Percentiles rank a stretch among this genome's conserved stretches.
Evolutionary conservation across 2,113 vertebrate genomes (phyloP).

Genomic region (Corapipo altera): DNA sequence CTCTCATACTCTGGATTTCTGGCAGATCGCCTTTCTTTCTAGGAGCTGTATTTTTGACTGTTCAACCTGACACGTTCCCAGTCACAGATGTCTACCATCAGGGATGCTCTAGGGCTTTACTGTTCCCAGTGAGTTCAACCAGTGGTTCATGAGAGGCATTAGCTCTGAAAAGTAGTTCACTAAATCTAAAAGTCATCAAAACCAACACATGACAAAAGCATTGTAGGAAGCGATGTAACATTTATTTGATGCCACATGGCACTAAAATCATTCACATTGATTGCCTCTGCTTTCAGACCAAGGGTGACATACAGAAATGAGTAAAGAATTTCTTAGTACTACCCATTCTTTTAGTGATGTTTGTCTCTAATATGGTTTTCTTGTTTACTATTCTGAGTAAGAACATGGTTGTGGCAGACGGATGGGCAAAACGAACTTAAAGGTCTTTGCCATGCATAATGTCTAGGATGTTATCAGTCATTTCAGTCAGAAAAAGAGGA

Average conservation of each 20-base stretch:
- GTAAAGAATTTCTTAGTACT: neutral
- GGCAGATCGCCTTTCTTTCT: neutral
- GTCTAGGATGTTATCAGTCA: slow-evolving; percentile 17
- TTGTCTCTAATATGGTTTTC: neutral
- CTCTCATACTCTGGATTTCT: neutral
- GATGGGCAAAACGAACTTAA: neutral
- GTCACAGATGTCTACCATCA: neutral
- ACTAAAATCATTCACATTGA: neutral
- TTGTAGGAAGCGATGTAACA: neutral
- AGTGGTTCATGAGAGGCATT: neutral
- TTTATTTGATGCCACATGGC: rapidly evolving
- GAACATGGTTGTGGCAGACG: neutral
- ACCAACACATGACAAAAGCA: neutral
- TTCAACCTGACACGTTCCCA: neutral
- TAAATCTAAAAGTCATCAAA: neutral
- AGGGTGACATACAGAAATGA: neutral
- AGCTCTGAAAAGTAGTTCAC: neutral
- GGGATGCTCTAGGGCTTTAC: neutral
- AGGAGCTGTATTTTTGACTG: neutral
- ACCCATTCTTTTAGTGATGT: neutral
- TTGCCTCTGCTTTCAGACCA: neutral
- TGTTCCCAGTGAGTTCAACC: neutral
- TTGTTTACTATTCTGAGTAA: slow-evolving; percentile 6
- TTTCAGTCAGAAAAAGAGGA: neutral
- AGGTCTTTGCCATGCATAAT: neutral